phyloP scores from a whole-genome alignment of 2,888 invertebrate species.

The Leptinotarsa rubiginosa region DNA sequence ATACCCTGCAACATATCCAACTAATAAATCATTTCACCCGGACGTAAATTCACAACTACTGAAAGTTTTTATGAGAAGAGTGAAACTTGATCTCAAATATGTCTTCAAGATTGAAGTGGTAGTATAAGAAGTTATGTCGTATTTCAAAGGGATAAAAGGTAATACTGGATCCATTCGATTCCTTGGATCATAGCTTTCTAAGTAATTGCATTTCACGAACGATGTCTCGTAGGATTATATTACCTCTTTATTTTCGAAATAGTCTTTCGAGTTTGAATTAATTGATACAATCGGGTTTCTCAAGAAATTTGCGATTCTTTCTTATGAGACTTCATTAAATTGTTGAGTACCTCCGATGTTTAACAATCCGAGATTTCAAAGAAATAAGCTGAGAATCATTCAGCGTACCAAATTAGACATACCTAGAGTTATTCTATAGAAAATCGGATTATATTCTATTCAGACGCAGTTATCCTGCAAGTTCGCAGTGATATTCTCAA shows the following conservation, averaged over 20 bases:
- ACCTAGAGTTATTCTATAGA: no score
- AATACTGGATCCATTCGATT: neutral
- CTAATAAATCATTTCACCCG: neutral
- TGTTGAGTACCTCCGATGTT: no score
- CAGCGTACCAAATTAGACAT: no score
- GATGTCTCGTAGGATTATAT: neutral
- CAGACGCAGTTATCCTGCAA: no score
- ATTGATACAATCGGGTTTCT: no score
- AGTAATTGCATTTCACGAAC: neutral
- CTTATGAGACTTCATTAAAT: no score
- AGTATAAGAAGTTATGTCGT: neutral
- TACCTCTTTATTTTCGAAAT: neutral
- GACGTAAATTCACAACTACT: neutral
- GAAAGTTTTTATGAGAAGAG: neutral
- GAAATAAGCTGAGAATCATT: no score
- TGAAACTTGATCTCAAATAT: neutral
- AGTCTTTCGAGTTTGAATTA: no score
- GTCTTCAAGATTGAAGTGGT: neutral
- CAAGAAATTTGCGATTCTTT: no score
- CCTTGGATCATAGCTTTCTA: neutral
- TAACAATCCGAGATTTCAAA: no score
- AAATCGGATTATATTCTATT: no score
- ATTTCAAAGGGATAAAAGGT: slow-evolving; percentile 6
- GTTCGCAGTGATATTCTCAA: no score
- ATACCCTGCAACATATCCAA: neutral